Evolutionary conservation across 1,140 invertebrate genomes (phyloP), one percentile per base, ranked within the genome.

Genomic region (Danaus plexippus): DNA sequence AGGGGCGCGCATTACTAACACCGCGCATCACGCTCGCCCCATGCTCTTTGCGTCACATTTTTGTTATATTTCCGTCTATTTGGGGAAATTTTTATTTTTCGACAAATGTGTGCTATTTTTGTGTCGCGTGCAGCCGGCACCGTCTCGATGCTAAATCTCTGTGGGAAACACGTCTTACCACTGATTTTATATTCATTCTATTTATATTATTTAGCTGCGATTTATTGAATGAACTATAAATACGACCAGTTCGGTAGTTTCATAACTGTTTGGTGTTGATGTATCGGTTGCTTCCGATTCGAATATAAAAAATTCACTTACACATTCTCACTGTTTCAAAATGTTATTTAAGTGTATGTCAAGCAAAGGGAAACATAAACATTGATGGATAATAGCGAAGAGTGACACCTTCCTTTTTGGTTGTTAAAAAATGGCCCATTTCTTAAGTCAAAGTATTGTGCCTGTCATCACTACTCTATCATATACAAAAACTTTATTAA

Each of bases 61-160:
- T 85, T 87, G 84, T 85, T 32, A 79, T 87, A 85, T 87, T 87
- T 85, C 80, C 61, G 81, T 87, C 84, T 85, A 85, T 87, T 87
- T 86, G 63, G 80, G 81, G 79, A 79, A 85, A 79, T 66, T 81
- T 85, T 84, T 85, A 85, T 87, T 87, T 87, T 87, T 84, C 81
- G 81, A 81, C 80, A 81, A 87, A 77, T 85, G 78, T 71, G 73
- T 61, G 75, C 84, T 87, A 87, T 87, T 87, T 86, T 79, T 78
- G 74, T 68, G 79, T 77, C 79, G 80, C 81, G 79, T 81, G 81
- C 84, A 85, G 81, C 81, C 84, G 84, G 78, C 76, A 64, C 62
- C 63, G 67, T 66, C 72, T 75, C 69, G 71, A 63, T 65, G 72
- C 74, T 82, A 87, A 87, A 87, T 87, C 84, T 85, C 81, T 85